Evolutionary conservation across 1,140 invertebrate species (phyloP), one percentile per base, ranked within the genome.

Genomic region (Pogonomyrmex barbatus): DNA sequence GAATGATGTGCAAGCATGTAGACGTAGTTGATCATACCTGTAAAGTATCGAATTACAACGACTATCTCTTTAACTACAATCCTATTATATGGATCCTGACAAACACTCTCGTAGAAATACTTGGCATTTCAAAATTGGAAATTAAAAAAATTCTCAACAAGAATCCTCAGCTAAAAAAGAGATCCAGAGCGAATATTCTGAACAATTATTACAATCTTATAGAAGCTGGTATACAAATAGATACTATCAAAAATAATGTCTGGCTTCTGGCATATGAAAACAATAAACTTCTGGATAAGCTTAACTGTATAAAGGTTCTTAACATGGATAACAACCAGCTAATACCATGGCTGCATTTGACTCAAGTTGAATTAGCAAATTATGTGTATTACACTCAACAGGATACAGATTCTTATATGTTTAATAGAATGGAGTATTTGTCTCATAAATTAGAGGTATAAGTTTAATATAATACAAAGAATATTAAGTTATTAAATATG

Each of bases 301-400:
- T 83, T 12, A 1, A 83, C 1, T 50, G 68, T 24, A 62, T 83
- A 2, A 50, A 47, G 6, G 1, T 10, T 24, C 68, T 83, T 24
- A 83, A 83, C 9, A 75, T 83, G 56, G 58, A 83, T 5, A 83
- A 83, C 8, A 56, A 83, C 9, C 68, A 75, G 8, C 68, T 83
- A 24, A 1, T 83, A 60, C 68, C 79, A 17, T 83, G 68, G 79
- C 17, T 83, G 50, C 12, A 42, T 17, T 39, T 83, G 14, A 83
- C 68, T 17, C 79, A 83, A 1, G 30, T 39, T 0, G 68, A 83
- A 75, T 39, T 83, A 17, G 12, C 17, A 47, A 83, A 50, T 50
- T 75, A 62, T 75, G 54, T 83, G 30, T 4, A 62, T 8, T 24
- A 83, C 17, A 17, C 17, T 10, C 42, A 73, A 36, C 33, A 33